Evolutionary conservation across 1,140 invertebrate genomes (phyloP).

Genomic region (Philaenus spumarius): DNA sequence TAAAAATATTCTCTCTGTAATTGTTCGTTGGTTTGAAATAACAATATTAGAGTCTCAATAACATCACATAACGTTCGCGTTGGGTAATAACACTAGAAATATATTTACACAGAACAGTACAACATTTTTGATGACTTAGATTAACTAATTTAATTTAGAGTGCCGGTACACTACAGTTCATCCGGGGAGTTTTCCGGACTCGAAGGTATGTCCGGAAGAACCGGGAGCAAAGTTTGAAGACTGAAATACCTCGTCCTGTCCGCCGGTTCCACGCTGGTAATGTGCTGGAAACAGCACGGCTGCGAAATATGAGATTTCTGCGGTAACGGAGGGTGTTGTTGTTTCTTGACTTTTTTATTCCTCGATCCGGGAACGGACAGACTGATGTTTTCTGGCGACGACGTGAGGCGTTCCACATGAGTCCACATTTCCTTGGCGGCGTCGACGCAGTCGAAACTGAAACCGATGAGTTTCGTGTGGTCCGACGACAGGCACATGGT

Average conservation of each 20-base stretch:
- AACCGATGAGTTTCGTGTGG: conserved; percentile 47
- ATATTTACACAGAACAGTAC: too few species aligned
- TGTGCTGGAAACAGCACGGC: conserved; percentile 81
- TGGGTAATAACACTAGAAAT: too few species aligned
- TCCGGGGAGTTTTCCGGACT: conserved; percentile 17
- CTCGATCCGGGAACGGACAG: conserved; percentile 58
- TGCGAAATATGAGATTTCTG: conserved; percentile 77
- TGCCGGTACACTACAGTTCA: neutral
- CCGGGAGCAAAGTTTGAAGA: conserved; percentile 51
- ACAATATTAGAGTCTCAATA: too few species aligned
- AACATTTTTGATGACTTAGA: conserved; percentile 6
- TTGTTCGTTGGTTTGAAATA: too few species aligned
- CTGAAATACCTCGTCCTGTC: conserved; percentile 61
- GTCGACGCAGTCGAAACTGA: conserved; percentile 63
- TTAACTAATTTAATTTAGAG: neutral
- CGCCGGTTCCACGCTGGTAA: conserved; percentile 67
- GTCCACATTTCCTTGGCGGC: conserved; percentile 63
- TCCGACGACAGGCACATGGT: conserved; percentile 74
- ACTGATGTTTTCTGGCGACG: conserved; percentile 73
- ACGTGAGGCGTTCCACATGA: conserved; percentile 61
- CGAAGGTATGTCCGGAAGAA: conserved; percentile 33
- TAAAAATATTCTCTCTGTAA: too few species aligned
- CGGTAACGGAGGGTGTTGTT: conserved; percentile 46
- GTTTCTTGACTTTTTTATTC: conserved; percentile 50
- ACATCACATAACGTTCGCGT: too few species aligned